Evolutionary conservation across 2,797 vertebrate genomes (phyloP), one percentile per base, ranked within the genome.

Genomic region (Sebastes steindachneri): DNA sequence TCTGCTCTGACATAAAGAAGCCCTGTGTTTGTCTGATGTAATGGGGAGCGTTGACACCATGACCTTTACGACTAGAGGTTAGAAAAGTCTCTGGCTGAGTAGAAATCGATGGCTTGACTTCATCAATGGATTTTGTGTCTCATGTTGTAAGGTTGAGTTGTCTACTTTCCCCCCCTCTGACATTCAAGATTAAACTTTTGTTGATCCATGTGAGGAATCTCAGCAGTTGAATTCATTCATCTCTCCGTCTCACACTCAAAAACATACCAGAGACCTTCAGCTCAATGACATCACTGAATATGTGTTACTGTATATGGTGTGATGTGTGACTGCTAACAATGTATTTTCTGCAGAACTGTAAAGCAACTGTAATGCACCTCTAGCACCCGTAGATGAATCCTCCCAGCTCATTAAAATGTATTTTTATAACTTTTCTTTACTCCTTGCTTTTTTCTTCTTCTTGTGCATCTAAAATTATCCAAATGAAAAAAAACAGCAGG

Each of bases 101-200:
- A 63, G 64, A 90, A 90, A 92, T 93, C 82, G 3, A 92, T 93
- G 28, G 9, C 58, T 68, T 25, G 62, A 85, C 88, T 85, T 85
- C 63, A 85, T 86, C 62, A 74, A 91, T 90, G 59, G 89, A 93
- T 90, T 91, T 89, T 68, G 28, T 79, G 86, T 88, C 86, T 72
- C 21, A 19, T 11, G 29, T 41, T 59, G 33, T 81, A 28, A 74
- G 17, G 31, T 51, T 78, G 64, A 83, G 31, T 55, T 82, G 29
- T 76, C 28, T 11, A 53, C 5, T 62, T 63, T 9, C 63, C 26
- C 4, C 14, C 11, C 29, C 29, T 17, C 21, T 26, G 75, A 82
- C 59, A 75, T 68, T 78, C 23, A 55, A 67, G 31, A 73, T 68
- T 25, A 68, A 85, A 75, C 78, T 73, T 70, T 48, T 10, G 26